A percentile compares a stretch with the other conserved stretches of the same genome.
Conservation (phyloP, 2,888 invertebrate genomes). For the Omphaloscelis lunosa region DNA sequence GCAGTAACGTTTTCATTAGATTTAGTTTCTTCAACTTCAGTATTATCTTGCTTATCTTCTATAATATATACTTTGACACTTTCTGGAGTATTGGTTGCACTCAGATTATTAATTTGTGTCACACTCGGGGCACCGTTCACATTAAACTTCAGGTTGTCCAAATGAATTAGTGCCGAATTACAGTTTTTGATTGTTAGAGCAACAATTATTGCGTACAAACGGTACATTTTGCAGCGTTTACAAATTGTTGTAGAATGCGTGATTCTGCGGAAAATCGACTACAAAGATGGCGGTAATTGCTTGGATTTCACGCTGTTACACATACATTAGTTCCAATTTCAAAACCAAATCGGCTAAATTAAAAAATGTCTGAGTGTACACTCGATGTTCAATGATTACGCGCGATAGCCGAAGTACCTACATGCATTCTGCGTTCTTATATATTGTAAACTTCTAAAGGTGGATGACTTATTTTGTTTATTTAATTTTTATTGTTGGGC, state of each 20-base stretch:
- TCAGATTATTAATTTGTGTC: slow-evolving; percentile 1
- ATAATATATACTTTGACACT: slow-evolving; percentile 27
- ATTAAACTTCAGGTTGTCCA: slow-evolving; percentile 37
- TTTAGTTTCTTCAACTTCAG: neutral
- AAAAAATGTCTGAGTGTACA: slow-evolving; percentile 55
- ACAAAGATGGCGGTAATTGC: slow-evolving; percentile 45
- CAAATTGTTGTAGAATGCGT: slow-evolving; percentile 30
- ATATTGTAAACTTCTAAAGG: neutral
- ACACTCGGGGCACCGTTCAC: slow-evolving; percentile 47
- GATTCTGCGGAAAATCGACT: slow-evolving; percentile 40
- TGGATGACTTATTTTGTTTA: neutral
- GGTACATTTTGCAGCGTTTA: slow-evolving; percentile 50
- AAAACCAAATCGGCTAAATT: slow-evolving; percentile 60
- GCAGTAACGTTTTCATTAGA: neutral
- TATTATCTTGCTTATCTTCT: slow-evolving; percentile 5
- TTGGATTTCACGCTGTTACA: slow-evolving; percentile 59
- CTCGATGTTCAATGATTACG: slow-evolving; percentile 14
- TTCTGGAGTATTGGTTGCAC: slow-evolving; percentile 3
- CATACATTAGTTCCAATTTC: slow-evolving; percentile 49
- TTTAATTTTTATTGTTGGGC: neutral
- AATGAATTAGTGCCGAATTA: slow-evolving; percentile 36
- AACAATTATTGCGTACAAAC: slow-evolving; percentile 25
- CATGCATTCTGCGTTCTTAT: neutral
- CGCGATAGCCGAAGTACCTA: slow-evolving; percentile 18
- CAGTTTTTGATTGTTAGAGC: slow-evolving; percentile 25